Conservation (phyloP, 2,888 invertebrate species). For the Halictus quadricinctus region DNA sequence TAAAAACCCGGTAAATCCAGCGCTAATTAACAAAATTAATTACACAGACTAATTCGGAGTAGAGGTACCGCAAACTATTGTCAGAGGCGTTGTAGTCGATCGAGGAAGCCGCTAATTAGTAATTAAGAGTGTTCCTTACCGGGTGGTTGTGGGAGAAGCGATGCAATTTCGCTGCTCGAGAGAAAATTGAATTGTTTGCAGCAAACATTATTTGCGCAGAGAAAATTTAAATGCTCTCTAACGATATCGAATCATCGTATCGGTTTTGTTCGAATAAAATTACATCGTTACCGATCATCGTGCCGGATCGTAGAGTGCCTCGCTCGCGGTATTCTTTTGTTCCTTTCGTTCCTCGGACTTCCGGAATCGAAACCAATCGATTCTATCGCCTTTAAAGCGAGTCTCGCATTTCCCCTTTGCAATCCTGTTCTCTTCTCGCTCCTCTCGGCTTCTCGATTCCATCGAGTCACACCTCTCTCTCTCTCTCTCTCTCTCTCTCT, state of each 20-base stretch:
- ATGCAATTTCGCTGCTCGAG: neutral
- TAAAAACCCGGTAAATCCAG: neutral
- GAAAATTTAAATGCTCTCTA: neutral
- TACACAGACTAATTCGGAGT: neutral
- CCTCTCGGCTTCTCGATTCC: neutral
- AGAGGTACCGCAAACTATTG: neutral
- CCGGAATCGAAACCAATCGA: neutral
- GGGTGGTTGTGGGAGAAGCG: neutral
- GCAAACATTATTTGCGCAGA: neutral
- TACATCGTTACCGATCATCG: neutral
- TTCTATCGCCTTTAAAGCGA: neutral
- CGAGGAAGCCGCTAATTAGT: constrained; percentile 2
- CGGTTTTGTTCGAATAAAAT: neutral
- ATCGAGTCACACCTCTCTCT: neutral
- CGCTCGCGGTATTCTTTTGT: neutral
- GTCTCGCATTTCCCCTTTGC: neutral
- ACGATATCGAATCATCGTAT: neutral
- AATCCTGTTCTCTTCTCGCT: neutral
- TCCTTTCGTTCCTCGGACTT: neutral
- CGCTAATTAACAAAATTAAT: neutral
- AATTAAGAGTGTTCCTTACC: neutral
- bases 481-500: neutral
- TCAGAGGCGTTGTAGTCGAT: neutral
- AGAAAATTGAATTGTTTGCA: neutral
- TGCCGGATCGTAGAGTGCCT: neutral